These are phyloP conservation scores for Clistopyga incitator DNA, from an alignment of 2,888 invertebrate genomes.

Conservation along the genomic window DNA sequence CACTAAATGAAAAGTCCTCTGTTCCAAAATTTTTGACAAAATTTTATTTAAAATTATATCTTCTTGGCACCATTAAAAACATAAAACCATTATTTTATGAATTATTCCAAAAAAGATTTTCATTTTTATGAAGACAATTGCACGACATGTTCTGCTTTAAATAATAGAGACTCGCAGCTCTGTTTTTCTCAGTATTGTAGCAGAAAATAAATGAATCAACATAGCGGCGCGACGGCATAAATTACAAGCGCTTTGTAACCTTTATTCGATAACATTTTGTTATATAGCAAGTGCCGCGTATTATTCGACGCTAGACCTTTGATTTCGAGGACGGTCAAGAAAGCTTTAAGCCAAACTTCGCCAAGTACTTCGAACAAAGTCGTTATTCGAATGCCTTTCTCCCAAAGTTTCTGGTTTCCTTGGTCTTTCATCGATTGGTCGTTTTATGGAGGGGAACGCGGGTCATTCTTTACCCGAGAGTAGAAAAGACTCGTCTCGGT, in stretches of 20 bases:
- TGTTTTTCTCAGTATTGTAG: no score
- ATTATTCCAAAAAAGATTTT: no score
- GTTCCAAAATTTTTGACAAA: no score
- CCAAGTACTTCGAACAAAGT: neutral
- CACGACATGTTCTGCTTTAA: no score
- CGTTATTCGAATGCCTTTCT: constrained; percentile 2
- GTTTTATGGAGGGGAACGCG: constrained; percentile 30
- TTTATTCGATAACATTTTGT: neutral
- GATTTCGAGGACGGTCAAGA: neutral
- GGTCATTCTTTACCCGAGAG: neutral
- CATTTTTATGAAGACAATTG: no score
- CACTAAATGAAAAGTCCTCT: no score
- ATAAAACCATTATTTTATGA: no score
- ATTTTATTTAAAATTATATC: no score
- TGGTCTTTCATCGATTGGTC: constrained; percentile 21
- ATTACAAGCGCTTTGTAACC: neutral
- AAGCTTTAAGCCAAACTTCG: neutral
- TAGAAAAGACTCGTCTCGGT: constrained; percentile 18
- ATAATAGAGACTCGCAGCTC: no score
- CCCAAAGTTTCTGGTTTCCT: neutral
- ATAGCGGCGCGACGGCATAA: neutral
- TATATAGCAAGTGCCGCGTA: neutral
- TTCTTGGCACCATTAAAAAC: no score
- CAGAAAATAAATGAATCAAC: neutral
- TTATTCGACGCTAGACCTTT: neutral